Evolutionary conservation across 2,113 vertebrate species (phyloP).

Genomic region (Vidua macroura): DNA sequence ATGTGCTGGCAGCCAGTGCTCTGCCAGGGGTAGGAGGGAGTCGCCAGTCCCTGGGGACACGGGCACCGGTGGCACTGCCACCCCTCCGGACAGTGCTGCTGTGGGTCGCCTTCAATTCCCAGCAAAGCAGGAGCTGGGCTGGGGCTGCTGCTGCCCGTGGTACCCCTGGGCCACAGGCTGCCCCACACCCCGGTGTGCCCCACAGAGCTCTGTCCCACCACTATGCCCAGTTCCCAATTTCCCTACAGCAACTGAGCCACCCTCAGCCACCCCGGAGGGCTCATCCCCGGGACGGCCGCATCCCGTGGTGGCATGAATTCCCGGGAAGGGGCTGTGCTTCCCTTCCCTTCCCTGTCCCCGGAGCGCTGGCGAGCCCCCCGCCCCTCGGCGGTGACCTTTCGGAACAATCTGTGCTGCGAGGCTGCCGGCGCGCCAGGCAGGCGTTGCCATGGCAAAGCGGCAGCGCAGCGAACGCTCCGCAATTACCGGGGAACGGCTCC

Average conservation of each 20-base stretch:
- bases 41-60: fast-evolving
- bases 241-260: neutral
- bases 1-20: neutral
- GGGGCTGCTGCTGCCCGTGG: neutral
- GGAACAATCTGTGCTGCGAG: constrained; percentile 34
- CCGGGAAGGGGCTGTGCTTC: neutral
- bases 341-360: neutral
- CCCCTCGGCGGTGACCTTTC: constrained; percentile 56
- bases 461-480: constrained; percentile 13
- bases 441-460: constrained; percentile 67
- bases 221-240: fast-evolving
- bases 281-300: neutral
- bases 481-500: neutral
- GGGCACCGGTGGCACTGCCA: neutral
- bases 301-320: neutral
- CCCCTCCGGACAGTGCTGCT: too few relatives aligned
- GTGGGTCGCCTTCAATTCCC: neutral
- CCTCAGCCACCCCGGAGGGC: neutral
- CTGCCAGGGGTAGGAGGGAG: neutral
- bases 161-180: neutral
- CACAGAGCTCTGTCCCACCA: neutral
- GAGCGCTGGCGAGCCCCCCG: constrained; percentile 19
- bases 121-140: neutral
- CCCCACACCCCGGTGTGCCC: fast-evolving
- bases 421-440: constrained; percentile 16